A percentile compares a stretch with the other conserved stretches of the same genome.
Conservation (phyloP, 1,140 invertebrate genomes). For the Eueides isabella region DNA sequence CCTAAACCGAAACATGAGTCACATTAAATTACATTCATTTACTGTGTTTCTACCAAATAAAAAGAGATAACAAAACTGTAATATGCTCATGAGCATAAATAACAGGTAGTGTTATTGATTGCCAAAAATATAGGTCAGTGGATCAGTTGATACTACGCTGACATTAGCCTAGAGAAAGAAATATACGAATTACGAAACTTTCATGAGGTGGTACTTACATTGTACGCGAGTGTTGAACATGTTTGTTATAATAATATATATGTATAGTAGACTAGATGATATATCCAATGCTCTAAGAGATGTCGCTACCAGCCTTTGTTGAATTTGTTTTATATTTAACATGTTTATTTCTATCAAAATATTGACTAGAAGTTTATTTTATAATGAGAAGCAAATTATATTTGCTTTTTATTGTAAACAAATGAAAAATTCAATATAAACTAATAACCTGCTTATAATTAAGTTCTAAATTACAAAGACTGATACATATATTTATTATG, state of each 20-base stretch:
- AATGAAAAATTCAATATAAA: no score
- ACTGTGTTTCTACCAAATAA: not conserved
- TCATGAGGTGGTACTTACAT: not conserved
- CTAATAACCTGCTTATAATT: no score
- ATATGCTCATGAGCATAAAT: not conserved
- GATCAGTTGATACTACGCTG: constrained; percentile 2
- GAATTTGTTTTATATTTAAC: not conserved
- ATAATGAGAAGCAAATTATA: no score
- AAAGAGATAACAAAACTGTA: not conserved
- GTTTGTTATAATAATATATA: not conserved
- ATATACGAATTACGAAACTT: constrained; percentile 1
- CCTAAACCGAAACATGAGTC: not conserved
- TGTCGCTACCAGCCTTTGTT: not conserved
- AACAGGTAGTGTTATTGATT: constrained; percentile 19
- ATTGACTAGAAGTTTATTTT: no score
- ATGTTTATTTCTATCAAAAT: not conserved
- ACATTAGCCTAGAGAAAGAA: constrained; percentile 13
- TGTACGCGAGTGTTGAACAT: not conserved
- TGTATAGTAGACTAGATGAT: not conserved
- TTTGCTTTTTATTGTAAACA: no score
- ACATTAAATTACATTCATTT: not conserved
- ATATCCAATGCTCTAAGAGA: not conserved
- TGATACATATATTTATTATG: no score
- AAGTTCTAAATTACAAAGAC: no score
- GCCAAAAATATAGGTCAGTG: constrained; percentile 22